Percentiles rank a stretch among this genome's conserved stretches.
These are phyloP conservation scores for Cheiracanthium punctorium DNA, from an alignment of 2,888 invertebrate genomes.

Conservation along the genomic window DNA sequence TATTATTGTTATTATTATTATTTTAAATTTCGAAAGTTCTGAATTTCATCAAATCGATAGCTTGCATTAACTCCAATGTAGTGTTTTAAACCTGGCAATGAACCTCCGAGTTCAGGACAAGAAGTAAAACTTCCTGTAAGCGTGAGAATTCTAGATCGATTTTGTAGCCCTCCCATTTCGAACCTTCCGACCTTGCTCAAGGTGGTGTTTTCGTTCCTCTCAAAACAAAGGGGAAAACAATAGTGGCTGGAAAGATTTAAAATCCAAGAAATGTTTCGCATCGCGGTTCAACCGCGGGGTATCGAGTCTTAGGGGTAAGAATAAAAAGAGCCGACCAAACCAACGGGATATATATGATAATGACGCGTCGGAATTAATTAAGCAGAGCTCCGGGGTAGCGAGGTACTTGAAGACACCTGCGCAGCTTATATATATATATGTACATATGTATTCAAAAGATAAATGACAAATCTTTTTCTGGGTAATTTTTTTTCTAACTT, in stretches of 20 bases:
- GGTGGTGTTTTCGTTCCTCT: too few species aligned
- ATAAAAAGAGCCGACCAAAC: slow-evolving; percentile 56
- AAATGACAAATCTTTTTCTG: slow-evolving; percentile 6
- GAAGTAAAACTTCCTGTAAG: too few species aligned
- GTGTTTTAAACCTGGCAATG: too few species aligned
- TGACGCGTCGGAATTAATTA: slow-evolving; percentile 61
- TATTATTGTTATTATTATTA: too few species aligned
- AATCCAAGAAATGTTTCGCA: slow-evolving; percentile 14
- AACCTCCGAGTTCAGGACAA: too few species aligned
- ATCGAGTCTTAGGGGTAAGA: slow-evolving; percentile 16
- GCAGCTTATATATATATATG: too few species aligned
- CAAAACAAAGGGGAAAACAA: slow-evolving; percentile 47
- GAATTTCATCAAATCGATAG: too few species aligned
- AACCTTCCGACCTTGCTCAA: too few species aligned
- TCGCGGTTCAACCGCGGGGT: slow-evolving; percentile 40
- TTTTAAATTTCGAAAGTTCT: too few species aligned
- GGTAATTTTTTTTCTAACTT: not conserved
- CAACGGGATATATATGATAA: slow-evolving; percentile 62
- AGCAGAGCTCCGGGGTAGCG: slow-evolving; percentile 31
- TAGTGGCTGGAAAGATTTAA: slow-evolving; percentile 30
- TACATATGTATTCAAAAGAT: not conserved
- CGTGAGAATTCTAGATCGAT: too few species aligned
- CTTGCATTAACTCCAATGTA: too few species aligned
- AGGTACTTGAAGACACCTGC: slow-evolving; percentile 43
- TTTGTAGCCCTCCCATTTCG: too few species aligned